Base-by-base conservation (phyloP, 1,140 invertebrate genomes). In the Sarcophaga bullata region DNA sequence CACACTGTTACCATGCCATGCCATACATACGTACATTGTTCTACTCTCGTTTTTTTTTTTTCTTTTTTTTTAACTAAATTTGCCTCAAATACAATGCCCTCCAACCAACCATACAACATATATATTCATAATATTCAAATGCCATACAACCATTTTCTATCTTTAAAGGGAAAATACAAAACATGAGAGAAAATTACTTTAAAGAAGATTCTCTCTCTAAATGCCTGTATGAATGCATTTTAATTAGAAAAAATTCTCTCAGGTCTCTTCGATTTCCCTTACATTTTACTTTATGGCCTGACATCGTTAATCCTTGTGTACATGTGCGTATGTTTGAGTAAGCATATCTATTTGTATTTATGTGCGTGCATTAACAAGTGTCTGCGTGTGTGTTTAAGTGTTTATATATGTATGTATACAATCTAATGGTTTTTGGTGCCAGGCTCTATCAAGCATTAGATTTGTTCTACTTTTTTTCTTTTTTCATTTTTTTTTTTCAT, bases 361-460 rank as follows among this genome's bases (percentile, higher is more conserved):
- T 62, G 58, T 62, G 8, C 17, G 13, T 62, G n/a, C 19, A 19
- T 68, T 68, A 25, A 19, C 19, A 68, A 68, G 62, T 68, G 62
- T 68, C 19, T 68, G 62, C 25, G 25, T 37, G 25, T 37, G 25
- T 37, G 25, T 37, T 37, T 37, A 37, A 37, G 25, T 37, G 25
- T 37, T 37, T 37, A 2, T n/a, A n/a, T n/a, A n/a, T n/a, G n/a
- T 19, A 68, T 68, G 19, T 68, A 68, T 68, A 25, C 62, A 68
- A 68, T 68, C 17, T 68, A 68, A 68, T 68, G 62, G 62, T 68
- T 68, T 68, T 68, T 68, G 62, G 62, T 68, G 62, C 62, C 62
- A 68, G 62, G 6, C 62, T 68, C 62, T 68, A 68, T 68, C 62
- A 68, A 17, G 62, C 17, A 68, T 68, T 68, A 68, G 62, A 68